Base-by-base conservation (phyloP, 1,140 invertebrate species). In the Aphelinus certus region DNA sequence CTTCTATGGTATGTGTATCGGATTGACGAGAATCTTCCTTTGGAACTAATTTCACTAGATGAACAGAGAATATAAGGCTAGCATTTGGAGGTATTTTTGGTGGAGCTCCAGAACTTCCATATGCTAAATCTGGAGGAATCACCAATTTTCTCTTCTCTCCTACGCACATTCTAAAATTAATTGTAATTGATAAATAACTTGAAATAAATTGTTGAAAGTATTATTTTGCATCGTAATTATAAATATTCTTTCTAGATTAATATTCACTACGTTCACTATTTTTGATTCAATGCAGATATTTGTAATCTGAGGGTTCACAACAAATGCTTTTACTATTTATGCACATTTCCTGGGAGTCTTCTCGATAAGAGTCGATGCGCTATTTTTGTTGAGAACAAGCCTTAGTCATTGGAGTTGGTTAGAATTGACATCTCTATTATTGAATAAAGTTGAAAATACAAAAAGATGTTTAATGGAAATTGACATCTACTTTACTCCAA, bases 71-170 rank as follows among this genome's bases (percentile, higher is more conserved):
- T 79, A 93, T 91, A 3, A 97, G 86, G n/a, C 92, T 93, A 60
- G 94, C 90, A 83, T 93, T 91, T 71, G 92, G 90, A 57, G 94
- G 94, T 80, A 96, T 96, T 86, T 93, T 95, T 7, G 94, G 93
- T 62, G 93, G 93, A 45, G 93, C 92, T 71, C 95, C 95, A 76
- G 89, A 86, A 51, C 91, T 89, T 47, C 95, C 95, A 86, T 96
- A 97, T 1, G 91, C 95, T 75, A 96, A 86, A 79, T 95, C 93
- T n/a, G 95, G 89, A 43, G 95, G 94, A 80, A 96, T 95, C 3
- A 95, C 93, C 42, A 97, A 86, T 82, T 94, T 95, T 67, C 95
- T 90, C 83, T 94, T 93, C 86, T 96, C 95, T 60, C 94, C 94
- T 84, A 92, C 93, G 89, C 95, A 96, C 94, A 96, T 96, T 64